Evolutionary conservation across 2,888 invertebrate species (phyloP).

Genomic region (Corbicula japonica): DNA sequence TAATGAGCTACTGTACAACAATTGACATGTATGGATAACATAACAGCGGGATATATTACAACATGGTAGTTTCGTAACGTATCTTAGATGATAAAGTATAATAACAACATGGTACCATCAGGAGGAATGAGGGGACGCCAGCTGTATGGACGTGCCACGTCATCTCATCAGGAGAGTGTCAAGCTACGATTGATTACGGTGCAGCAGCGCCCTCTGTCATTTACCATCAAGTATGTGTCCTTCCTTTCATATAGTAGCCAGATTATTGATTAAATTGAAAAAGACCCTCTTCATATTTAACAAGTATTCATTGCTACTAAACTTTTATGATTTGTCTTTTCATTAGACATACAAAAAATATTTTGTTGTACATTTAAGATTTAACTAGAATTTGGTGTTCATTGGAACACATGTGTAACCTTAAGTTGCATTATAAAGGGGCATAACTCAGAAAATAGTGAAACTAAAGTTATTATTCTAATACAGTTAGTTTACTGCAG

Average conservation of each 20-base stretch:
- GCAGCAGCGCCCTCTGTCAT: slow-evolving; percentile 60
- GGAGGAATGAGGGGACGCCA: slow-evolving; percentile 57
- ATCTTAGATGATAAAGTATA: slow-evolving; percentile 24
- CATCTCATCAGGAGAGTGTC: slow-evolving; percentile 64
- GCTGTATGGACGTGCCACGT: slow-evolving; percentile 46
- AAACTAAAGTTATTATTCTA: too few species aligned
- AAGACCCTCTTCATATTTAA: neutral
- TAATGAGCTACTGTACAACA: too few species aligned
- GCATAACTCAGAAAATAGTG: too few species aligned
- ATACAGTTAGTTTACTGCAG: too few species aligned
- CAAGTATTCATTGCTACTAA: slow-evolving; percentile 1
- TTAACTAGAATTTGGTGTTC: too few species aligned
- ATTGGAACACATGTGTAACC: too few species aligned
- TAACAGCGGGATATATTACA: too few species aligned
- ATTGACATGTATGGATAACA: too few species aligned
- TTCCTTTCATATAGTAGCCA: too few species aligned
- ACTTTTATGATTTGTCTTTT: neutral
- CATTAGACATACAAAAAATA: neutral
- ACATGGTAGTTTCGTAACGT: too few species aligned
- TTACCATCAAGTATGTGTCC: slow-evolving; percentile 47
- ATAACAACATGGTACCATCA: slow-evolving; percentile 33
- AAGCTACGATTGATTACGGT: slow-evolving; percentile 69
- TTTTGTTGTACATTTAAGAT: neutral
- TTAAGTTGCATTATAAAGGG: too few species aligned
- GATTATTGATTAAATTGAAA: neutral